These are phyloP conservation scores for Eunapius fragilis DNA, from an alignment of 37 sponge, comb jelly and placozoan species.

Conservation along the genomic window DNA sequence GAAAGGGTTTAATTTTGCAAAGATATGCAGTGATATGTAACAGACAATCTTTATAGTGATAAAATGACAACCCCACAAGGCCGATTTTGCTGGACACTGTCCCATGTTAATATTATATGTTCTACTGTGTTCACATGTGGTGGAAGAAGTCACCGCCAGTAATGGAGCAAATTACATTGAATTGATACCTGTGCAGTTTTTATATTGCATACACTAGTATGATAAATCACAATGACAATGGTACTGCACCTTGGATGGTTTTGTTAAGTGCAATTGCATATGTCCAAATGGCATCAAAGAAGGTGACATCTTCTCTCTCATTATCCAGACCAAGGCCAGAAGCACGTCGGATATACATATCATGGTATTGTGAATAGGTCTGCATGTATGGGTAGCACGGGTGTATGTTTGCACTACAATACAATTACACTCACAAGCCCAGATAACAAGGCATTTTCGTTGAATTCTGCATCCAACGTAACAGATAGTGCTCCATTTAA, in stretches of 20 bases:
- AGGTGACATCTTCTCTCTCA: not conserved
- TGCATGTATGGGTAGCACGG: not conserved
- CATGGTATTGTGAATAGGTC: not conserved
- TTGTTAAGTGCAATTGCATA: not conserved
- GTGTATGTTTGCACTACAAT: not conserved
- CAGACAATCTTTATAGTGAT: too few relatives aligned
- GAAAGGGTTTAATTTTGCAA: too few relatives aligned
- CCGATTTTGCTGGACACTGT: too few relatives aligned
- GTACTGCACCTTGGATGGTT: not conserved
- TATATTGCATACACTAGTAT: too few relatives aligned
- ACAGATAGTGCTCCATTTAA: not conserved
- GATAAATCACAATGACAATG: too few relatives aligned
- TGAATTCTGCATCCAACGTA: not conserved
- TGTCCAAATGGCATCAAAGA: not conserved
- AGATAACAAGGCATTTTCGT: not conserved
- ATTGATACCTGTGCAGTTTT: too few relatives aligned
- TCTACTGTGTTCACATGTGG: too few relatives aligned
- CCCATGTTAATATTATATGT: too few relatives aligned
- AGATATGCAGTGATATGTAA: too few relatives aligned
- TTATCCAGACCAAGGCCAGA: not conserved
- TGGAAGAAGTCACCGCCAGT: too few relatives aligned
- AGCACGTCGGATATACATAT: not conserved
- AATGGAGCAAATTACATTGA: too few relatives aligned
- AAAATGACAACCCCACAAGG: too few relatives aligned
- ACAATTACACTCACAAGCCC: not conserved